phyloP scores from a whole-genome alignment of 1,140 invertebrate genomes.

The Zaprionus inermis region DNA sequence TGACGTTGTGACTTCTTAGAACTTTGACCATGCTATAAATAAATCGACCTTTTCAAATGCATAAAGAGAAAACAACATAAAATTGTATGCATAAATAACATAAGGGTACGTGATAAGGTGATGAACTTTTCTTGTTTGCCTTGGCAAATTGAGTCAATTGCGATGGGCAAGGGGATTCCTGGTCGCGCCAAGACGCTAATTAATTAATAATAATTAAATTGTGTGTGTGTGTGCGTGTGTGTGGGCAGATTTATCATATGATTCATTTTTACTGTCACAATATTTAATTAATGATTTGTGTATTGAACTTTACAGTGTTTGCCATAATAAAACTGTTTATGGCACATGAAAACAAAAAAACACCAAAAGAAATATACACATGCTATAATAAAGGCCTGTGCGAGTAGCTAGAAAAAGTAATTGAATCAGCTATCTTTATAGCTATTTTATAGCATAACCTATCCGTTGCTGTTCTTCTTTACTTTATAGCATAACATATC shows the following conservation, averaged over 20 bases:
- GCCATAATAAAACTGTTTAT: slow-evolving; percentile 18
- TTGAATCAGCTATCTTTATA: neutral
- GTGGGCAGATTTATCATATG: slow-evolving; percentile 41
- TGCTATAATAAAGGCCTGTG: neutral
- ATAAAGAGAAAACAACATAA: neutral
- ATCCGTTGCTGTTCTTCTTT: neutral
- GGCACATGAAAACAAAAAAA: neutral
- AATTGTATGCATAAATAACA: neutral
- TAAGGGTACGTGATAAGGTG: neutral
- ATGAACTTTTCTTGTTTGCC: neutral
- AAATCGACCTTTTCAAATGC: slow-evolving; percentile 19
- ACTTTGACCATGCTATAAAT: slow-evolving; percentile 57
- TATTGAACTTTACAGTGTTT: slow-evolving; percentile 37
- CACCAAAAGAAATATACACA: neutral
- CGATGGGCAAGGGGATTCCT: slow-evolving; percentile 25
- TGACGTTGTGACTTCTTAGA: slow-evolving; percentile 4
- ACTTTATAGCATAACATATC: too few species aligned
- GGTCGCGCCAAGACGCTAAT: slow-evolving; percentile 32
- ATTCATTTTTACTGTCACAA: slow-evolving; percentile 70
- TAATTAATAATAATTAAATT: slow-evolving; percentile 36
- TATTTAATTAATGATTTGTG: slow-evolving; percentile 73
- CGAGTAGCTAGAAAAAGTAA: neutral
- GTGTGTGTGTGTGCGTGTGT: slow-evolving; percentile 10
- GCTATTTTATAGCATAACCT: neutral
- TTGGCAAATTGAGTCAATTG: too few species aligned